phyloP scores from a whole-genome alignment of 2,888 invertebrate genomes.

The Ditula angustiorana region DNA sequence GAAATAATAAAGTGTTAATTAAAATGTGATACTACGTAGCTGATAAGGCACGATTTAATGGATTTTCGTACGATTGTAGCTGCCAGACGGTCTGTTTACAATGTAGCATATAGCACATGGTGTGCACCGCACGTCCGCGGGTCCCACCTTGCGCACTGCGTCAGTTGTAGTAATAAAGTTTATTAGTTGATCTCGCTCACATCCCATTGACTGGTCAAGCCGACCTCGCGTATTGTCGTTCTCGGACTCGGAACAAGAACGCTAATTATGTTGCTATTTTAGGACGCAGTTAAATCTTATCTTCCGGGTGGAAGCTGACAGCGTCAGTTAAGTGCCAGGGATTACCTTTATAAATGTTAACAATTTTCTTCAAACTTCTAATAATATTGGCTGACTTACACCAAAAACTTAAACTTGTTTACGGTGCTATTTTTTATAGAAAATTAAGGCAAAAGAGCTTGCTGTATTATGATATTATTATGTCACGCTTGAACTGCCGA shows the following conservation, averaged over 20 bases:
- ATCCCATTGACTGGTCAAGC: slow-evolving; percentile 33
- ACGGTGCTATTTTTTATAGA: no score
- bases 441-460: no score
- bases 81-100: slow-evolving; percentile 63
- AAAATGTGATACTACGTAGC: slow-evolving; percentile 43
- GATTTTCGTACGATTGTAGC: slow-evolving; percentile 54
- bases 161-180: slow-evolving; percentile 63
- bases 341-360: slow-evolving; percentile 1
- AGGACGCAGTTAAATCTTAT: slow-evolving; percentile 19
- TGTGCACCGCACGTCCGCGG: slow-evolving; percentile 51
- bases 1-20: slow-evolving; percentile 53
- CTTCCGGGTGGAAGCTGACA: slow-evolving; percentile 24
- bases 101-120: slow-evolving; percentile 62
- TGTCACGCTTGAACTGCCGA: no score
- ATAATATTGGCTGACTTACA: no score
- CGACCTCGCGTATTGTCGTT: slow-evolving; percentile 4
- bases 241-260: slow-evolving; percentile 8
- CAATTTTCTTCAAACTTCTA: neutral
- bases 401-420: no score
- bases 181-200: slow-evolving; percentile 41
- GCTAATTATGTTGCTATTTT: slow-evolving; percentile 21
- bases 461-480: no score
- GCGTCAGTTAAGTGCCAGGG: neutral
- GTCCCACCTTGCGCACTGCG: slow-evolving; percentile 64
- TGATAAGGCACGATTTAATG: slow-evolving; percentile 45